phyloP scores from a whole-genome alignment of 1,140 invertebrate species.

The Macrobrachium rosenbergii region DNA sequence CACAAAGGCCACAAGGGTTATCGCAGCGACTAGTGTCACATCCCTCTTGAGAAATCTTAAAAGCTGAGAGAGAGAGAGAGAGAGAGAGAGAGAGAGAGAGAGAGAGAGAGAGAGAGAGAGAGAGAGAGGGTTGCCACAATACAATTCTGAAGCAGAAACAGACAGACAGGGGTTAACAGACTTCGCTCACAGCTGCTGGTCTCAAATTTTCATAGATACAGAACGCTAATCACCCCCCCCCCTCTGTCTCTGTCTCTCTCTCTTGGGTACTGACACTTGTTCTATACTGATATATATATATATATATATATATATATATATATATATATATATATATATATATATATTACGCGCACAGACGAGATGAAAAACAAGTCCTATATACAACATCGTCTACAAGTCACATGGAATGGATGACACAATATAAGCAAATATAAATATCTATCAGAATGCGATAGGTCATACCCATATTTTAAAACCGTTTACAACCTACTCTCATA shows the following conservation, averaged over 20 bases:
- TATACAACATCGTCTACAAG: neutral
- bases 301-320: slow-evolving; percentile 28
- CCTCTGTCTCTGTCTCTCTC: too few species aligned
- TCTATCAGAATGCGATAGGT: too few species aligned
- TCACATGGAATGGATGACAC: slow-evolving; percentile 10
- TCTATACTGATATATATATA: neutral
- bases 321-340: slow-evolving; percentile 46
- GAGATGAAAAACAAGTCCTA: neutral
- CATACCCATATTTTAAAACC: too few species aligned
- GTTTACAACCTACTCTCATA: too few species aligned
- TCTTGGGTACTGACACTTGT: neutral
- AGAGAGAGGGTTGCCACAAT: neutral
- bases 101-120: neutral
- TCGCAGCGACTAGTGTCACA: too few species aligned
- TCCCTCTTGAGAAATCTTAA: too few species aligned
- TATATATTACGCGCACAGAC: neutral
- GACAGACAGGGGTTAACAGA: slow-evolving; percentile 8
- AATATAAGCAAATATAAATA: neutral
- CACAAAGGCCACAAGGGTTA: too few species aligned
- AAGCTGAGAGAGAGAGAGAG: slow-evolving; percentile 17
- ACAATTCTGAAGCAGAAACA: neutral
- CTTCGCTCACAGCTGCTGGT: neutral
- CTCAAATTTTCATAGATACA: neutral
- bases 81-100: slow-evolving; percentile 3
- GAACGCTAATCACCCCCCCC: neutral